Evolutionary conservation across 2,888 invertebrate genomes (phyloP), one percentile per base, ranked within the genome.

Genomic region (Elysia crispata): DNA sequence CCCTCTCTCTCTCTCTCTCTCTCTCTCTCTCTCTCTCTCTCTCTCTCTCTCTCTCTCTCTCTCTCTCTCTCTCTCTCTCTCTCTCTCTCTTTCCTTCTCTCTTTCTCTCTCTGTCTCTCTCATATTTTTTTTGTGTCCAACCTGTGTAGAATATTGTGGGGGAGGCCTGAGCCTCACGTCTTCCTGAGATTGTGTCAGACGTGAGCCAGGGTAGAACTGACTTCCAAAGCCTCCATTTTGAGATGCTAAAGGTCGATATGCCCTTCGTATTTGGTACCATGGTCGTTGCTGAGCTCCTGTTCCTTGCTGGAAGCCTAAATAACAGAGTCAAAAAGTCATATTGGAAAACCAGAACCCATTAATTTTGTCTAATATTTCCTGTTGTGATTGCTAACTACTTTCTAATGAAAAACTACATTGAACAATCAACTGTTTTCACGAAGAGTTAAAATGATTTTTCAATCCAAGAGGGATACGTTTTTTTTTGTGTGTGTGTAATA

Each of bases 181-280:
- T n/a, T 73, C 79, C 13, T 79, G 66, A 15, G 79, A 79, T 18
- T 79, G 79, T 1, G 66, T 74, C 1, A 28, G 31, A 18, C 78
- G 30, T n/a, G 20, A 25, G 20, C 49, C 78, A 0, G 25, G 54
- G 23, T 50, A 8, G 20, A 30, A 30, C 20, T 57, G 41, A 73
- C 64, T 64, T 0, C 33, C 28, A 25, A 60, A 23, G 60, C 54
- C 28, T 8, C 60, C n/a, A 54, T n/a, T 11, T 3, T 15, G 13
- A 64, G 62, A 64, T 20, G 62, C 8, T 1, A 41, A 49, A 33
- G 76, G 76, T 64, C 70, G 69, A 13, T 60, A 50, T 1, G 64
- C 50, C 1, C 80, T 57, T 1, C 70, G 69, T 1, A 80, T 80
- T n/a, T 80, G 80, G 67, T 80, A 80, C 80, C 80, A 80, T 0